Percentiles rank a stretch among this genome's conserved stretches.
These are phyloP conservation scores for Trochalopteron elliotii DNA, from an alignment of 2,113 vertebrate genomes.

Conservation along the genomic window DNA sequence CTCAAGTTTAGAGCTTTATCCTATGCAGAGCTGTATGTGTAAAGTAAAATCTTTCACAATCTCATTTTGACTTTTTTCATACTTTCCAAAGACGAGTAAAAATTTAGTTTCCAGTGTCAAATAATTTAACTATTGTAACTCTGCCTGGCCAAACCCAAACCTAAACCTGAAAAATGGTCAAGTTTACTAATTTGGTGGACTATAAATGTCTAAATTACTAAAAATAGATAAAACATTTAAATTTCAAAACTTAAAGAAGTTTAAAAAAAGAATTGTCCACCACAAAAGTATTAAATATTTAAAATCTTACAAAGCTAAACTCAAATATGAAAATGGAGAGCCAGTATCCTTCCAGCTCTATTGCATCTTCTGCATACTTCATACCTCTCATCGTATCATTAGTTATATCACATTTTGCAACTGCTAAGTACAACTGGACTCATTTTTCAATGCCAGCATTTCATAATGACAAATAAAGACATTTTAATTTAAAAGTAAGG, in stretches of 20 bases:
- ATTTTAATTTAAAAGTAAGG: constrained; percentile 16
- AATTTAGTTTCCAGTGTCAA: neutral
- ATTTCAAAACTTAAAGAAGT: neutral
- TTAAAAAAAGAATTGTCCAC: neutral
- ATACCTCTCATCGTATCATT: neutral
- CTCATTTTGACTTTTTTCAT: neutral
- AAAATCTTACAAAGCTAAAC: neutral
- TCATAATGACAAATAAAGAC: neutral
- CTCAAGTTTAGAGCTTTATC: neutral
- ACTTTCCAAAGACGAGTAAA: neutral
- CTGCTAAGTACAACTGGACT: neutral
- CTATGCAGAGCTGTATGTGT: neutral
- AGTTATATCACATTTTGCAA: neutral
- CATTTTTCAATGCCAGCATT: neutral
- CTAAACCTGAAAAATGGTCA: neutral
- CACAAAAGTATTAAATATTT: neutral
- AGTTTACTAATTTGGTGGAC: neutral
- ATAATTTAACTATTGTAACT: neutral
- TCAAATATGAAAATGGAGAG: neutral
- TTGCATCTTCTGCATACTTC: neutral
- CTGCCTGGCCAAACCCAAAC: neutral
- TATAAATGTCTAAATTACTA: neutral
- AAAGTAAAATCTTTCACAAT: neutral
- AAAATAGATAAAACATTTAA: neutral
- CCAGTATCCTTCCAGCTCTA: neutral